Conservation (phyloP, 2,113 vertebrate genomes). For the Lophura nycthemera region DNA sequence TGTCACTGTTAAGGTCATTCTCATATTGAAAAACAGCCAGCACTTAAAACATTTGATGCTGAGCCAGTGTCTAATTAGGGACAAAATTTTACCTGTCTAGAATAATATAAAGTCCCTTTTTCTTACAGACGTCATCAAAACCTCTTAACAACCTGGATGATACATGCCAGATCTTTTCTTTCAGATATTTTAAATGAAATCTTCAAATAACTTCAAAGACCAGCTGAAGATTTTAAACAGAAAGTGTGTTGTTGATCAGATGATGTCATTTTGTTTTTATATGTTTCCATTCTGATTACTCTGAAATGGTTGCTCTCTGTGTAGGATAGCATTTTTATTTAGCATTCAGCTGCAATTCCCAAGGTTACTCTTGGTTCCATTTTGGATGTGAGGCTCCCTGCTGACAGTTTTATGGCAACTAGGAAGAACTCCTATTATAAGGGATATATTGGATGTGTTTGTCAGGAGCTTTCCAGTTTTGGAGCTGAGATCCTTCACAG, state of each 20-base stretch:
- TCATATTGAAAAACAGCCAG: not conserved
- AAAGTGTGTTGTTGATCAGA: not conserved
- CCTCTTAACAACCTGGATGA: not conserved
- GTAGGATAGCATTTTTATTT: not conserved
- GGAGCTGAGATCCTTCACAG: constrained; percentile 15
- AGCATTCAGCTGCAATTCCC: not conserved
- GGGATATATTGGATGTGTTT: constrained; percentile 17
- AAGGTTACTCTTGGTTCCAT: not conserved
- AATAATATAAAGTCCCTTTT: not conserved
- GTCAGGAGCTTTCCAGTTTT: constrained; percentile 19
- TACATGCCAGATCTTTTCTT: not conserved
- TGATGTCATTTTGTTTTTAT: constrained; percentile 16
- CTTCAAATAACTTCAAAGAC: not conserved
- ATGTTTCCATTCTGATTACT: not conserved
- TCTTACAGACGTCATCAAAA: not conserved
- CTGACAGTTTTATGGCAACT: not conserved
- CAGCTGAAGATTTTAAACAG: not conserved
- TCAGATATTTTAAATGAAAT: not conserved
- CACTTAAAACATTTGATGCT: not conserved
- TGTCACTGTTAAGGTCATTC: not conserved
- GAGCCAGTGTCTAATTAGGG: not conserved
- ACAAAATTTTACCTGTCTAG: not conserved
- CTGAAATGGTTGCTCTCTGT: not conserved
- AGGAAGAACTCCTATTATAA: constrained; percentile 28
- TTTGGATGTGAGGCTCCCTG: not conserved